phyloP scores from a whole-genome alignment of 2,797 vertebrate species.

The Netta rufina region DNA sequence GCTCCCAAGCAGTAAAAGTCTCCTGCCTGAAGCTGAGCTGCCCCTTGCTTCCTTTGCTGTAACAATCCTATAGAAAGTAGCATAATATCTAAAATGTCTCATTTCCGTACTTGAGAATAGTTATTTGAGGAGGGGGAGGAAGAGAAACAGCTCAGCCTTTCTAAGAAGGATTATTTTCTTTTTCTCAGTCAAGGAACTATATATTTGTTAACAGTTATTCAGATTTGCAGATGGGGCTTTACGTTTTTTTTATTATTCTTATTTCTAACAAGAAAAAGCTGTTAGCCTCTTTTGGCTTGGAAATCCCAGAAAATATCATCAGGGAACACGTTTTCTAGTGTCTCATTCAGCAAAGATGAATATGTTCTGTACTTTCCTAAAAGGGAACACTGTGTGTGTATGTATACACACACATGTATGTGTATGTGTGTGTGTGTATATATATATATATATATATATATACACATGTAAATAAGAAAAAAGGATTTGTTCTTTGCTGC shows the following conservation, averaged over 20 bases:
- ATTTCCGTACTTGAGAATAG: background rate
- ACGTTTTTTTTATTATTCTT: background rate
- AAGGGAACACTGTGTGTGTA: background rate
- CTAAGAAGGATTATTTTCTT: background rate
- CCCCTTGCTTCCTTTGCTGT: background rate
- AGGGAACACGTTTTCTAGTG: background rate
- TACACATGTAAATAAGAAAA: too few species aligned
- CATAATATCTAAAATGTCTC: background rate
- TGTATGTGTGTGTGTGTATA: too few species aligned
- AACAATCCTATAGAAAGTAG: background rate
- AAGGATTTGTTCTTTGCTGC: slow-evolving; percentile 3
- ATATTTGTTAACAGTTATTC: background rate
- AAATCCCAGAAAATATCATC: background rate
- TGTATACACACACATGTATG: too few species aligned
- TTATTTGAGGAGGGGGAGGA: background rate
- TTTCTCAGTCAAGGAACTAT: background rate
- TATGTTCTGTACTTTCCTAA: slow-evolving; percentile 24
- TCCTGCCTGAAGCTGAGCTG: background rate
- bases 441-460: too few species aligned
- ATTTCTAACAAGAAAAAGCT: background rate
- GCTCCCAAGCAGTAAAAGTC: slow-evolving; percentile 10
- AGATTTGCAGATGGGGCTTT: background rate
- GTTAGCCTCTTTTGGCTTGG: background rate
- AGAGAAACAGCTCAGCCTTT: background rate
- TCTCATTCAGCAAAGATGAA: background rate